Evolutionary conservation across 2,888 invertebrate species (phyloP), one percentile per base, ranked within the genome.

Genomic region (Ochropleura plecta): DNA sequence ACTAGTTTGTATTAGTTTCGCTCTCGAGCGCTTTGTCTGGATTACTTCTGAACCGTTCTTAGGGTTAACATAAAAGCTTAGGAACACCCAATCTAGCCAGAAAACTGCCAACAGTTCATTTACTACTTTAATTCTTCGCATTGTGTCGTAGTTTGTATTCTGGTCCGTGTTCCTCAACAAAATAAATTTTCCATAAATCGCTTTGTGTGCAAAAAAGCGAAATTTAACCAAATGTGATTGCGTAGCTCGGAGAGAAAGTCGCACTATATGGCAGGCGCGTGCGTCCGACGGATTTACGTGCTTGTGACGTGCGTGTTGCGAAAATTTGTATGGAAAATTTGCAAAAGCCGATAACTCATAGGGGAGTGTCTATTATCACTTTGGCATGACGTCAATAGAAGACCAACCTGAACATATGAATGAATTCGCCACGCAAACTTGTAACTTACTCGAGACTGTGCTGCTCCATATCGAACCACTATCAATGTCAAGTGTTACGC

Each of bases 1-100:
- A 90, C 92, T 92, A 90, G 93, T 89, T 91, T 89, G 91, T 92
- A 91, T 95, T 95, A 93, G 95, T 93, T 95, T 93, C 95, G 94
- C 95, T 95, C 93, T 95, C 94, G 89, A 85, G 89, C 85, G 90
- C 89, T 90, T 89, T 88, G 88, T 88, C 86, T 87, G 88, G 76
- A 84, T 81, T 86, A 87, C 83, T 81, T 80, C 79, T 72, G 44
- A 70, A 70, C 76, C 62, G 79, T 83, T 80, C 79, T 82, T 83
- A 86, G 66, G 76, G 79, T 81, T 69, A 82, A 78, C 74, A 79
- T 86, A 78, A 82, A 87, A 84, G 82, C 60, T 66, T 65, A 67
- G 55, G 57, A 66, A 67, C 40, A 7, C 20, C 46, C 18, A 60
- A 65, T 16, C 59, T 51, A 66, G 7, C 7, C 44, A 63, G 59